phyloP scores from a whole-genome alignment of 2,888 invertebrate species.

The Tipula unca region DNA sequence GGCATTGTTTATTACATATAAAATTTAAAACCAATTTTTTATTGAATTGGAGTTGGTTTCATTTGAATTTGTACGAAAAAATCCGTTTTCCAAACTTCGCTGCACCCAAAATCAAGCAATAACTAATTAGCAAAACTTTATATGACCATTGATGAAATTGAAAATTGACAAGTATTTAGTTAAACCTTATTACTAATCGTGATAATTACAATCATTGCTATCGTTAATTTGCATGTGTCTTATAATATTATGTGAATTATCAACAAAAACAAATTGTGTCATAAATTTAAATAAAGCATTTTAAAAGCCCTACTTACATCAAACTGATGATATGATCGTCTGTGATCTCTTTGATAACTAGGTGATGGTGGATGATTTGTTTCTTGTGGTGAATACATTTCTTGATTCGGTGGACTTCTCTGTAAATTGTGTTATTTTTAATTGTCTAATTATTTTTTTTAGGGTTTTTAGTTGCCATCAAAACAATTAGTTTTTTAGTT shows the following conservation, averaged over 20 bases:
- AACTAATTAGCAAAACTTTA: not conserved
- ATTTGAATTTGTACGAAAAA: no score
- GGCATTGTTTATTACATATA: no score
- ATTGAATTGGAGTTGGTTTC: no score
- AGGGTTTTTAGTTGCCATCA: not conserved
- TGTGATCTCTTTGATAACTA: conserved; percentile 39
- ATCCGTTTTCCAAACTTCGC: no score
- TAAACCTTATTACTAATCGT: not conserved
- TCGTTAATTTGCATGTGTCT: not conserved
- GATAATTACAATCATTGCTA: not conserved
- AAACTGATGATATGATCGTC: conserved; percentile 39
- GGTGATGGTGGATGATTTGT: conserved; percentile 38
- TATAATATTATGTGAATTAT: not conserved
- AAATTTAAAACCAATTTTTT: no score
- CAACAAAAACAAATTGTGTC: not conserved
- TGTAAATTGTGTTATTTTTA: conserved; percentile 25
- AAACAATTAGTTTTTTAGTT: not conserved
- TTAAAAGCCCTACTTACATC: conserved; percentile 36
- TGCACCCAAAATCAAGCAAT: not conserved
- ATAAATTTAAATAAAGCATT: not conserved
- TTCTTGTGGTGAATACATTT: conserved; percentile 32
- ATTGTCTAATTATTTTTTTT: not conserved
- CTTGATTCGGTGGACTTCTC: conserved; percentile 30
- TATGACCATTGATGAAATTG: not conserved
- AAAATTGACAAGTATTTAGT: not conserved